Conservation (phyloP, 2,797 vertebrate species). For the Scleropages formosus region DNA sequence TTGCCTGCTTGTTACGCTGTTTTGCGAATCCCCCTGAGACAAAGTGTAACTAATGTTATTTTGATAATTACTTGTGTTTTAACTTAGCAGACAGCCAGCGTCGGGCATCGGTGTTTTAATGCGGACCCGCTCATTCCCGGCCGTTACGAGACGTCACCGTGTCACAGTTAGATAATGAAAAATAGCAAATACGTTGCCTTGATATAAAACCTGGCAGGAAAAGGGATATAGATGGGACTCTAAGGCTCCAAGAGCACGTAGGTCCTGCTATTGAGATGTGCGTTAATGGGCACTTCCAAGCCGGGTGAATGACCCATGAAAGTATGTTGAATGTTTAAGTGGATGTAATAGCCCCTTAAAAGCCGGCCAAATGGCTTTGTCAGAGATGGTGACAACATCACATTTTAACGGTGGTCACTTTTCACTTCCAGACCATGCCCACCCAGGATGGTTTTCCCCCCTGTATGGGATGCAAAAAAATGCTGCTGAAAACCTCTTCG, state of each 20-base stretch:
- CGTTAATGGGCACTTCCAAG: slow-evolving; percentile 60
- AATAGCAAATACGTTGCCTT: background rate
- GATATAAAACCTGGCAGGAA: slow-evolving; percentile 11
- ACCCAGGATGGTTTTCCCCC: background rate
- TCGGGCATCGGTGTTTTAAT: background rate
- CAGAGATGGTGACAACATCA: slow-evolving; percentile 40
- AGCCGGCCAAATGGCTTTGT: slow-evolving; percentile 58
- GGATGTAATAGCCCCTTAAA: slow-evolving; percentile 66
- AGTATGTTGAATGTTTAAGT: slow-evolving; percentile 59
- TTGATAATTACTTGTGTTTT: background rate
- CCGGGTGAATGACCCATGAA: slow-evolving; percentile 58
- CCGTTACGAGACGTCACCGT: no score
- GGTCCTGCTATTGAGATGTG: slow-evolving; percentile 51
- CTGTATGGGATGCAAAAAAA: background rate
- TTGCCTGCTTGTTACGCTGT: no score
- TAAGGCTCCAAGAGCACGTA: slow-evolving; percentile 35
- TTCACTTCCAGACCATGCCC: background rate
- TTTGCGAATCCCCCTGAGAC: no score
- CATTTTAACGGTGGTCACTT: slow-evolving; percentile 41
- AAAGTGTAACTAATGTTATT: background rate
- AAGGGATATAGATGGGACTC: slow-evolving; percentile 2
- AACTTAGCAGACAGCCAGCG: no score
- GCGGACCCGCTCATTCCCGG: no score
- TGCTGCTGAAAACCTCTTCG: no score
- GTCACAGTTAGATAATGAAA: background rate